phyloP scores from a whole-genome alignment of 1,140 invertebrate species.

The Drosophila sucinea region DNA sequence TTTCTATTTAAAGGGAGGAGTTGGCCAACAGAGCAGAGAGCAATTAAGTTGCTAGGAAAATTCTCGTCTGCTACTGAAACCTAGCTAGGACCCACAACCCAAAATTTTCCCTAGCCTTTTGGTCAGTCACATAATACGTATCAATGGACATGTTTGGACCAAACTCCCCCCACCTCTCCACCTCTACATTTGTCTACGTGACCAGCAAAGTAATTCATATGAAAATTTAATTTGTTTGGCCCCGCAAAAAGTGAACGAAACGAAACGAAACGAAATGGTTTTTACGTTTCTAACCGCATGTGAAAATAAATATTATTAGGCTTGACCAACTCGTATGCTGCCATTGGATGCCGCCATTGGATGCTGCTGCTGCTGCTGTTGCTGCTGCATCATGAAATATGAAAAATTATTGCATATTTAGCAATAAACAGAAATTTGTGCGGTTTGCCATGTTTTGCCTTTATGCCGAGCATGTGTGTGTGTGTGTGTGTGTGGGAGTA shows the following conservation, averaged over 20 bases:
- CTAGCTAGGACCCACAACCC: neutral
- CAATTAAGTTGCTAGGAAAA: constrained; percentile 64
- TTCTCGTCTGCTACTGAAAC: constrained; percentile 6
- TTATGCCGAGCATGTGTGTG: constrained; percentile 20
- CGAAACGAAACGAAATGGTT: constrained; percentile 60
- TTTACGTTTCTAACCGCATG: constrained; percentile 65
- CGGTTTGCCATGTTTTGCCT: constrained; percentile 56
- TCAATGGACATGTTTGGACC: constrained; percentile 59
- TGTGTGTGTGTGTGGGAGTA: neutral
- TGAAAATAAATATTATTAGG: constrained; percentile 76
- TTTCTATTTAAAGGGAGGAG: constrained; percentile 67
- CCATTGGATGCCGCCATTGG: neutral
- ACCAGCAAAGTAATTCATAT: constrained; percentile 79
- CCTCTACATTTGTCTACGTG: constrained; percentile 53
- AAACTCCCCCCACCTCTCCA: constrained; percentile 10
- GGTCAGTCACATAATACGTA: constrained; percentile 76
- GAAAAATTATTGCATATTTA: constrained; percentile 64
- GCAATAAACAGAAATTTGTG: constrained; percentile 63
- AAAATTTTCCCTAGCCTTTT: constrained; percentile 14
- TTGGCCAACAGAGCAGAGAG: constrained; percentile 19
- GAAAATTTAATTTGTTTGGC: constrained; percentile 75
- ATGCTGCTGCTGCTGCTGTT: neutral
- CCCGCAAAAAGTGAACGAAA: constrained; percentile 35
- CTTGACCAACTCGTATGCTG: neutral
- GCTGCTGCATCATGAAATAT: constrained; percentile 33